These are phyloP conservation scores for Ciconia maguari DNA, from an alignment of 2,113 vertebrate species.

Conservation along the genomic window DNA sequence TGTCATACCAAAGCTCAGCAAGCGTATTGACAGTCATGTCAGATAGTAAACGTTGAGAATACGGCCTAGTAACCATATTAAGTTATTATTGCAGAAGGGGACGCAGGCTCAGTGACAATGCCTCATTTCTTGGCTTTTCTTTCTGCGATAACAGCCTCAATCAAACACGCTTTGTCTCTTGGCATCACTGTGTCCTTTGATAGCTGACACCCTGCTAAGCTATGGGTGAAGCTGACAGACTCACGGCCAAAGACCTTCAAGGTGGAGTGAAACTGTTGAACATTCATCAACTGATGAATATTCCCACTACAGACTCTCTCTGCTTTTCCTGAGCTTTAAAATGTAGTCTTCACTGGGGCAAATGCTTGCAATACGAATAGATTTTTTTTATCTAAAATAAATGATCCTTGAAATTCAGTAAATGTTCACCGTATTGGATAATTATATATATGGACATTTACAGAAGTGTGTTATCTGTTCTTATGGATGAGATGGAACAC, in stretches of 20 bases:
- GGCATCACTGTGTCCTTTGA: not conserved
- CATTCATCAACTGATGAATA: not conserved
- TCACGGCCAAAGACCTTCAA: not conserved
- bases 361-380: not conserved
- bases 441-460: not conserved
- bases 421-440: not conserved
- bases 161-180: not conserved
- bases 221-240: not conserved
- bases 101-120: not conserved
- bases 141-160: not conserved
- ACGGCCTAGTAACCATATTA: not conserved
- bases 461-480: not conserved
- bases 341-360: not conserved
- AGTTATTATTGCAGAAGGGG: not conserved
- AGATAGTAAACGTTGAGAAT: not conserved
- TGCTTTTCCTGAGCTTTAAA: not conserved
- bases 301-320: not conserved
- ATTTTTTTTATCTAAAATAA: not conserved
- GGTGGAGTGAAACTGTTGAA: not conserved
- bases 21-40: not conserved
- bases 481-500: not conserved
- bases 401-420: not conserved
- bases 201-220: not conserved
- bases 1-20: not conserved
- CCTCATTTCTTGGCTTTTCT: not conserved